Evolutionary conservation across 1,140 invertebrate genomes (phyloP).

Genomic region (Lordiphosa mommai): DNA sequence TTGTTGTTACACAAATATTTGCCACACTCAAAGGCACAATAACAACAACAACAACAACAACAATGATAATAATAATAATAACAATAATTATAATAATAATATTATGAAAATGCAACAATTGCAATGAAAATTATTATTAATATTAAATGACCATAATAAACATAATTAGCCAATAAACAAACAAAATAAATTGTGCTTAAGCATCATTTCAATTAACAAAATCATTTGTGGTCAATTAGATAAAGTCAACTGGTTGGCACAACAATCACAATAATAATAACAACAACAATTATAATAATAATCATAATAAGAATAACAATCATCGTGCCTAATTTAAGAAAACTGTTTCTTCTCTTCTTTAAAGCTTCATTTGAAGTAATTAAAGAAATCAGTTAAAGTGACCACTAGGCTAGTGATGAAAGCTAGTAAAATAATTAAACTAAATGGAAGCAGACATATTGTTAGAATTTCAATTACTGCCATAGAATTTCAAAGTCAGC

Average conservation of each 20-base stretch:
- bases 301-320: not conserved
- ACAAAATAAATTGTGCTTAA: conserved; percentile 18
- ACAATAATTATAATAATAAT: conserved; percentile 33
- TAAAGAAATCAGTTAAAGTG: too few species aligned
- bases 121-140: conserved; percentile 23
- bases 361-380: too few species aligned
- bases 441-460: too few species aligned
- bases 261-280: conserved; percentile 5
- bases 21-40: conserved; percentile 10
- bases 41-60: not conserved
- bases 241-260: conserved; percentile 38
- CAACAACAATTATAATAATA: not conserved
- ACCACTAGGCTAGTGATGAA: too few species aligned
- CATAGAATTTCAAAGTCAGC: too few species aligned
- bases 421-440: too few species aligned
- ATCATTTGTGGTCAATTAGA: conserved; percentile 65
- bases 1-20: conserved; percentile 31
- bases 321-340: too few species aligned
- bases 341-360: too few species aligned
- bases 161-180: conserved; percentile 6
- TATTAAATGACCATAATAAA: conserved; percentile 37
- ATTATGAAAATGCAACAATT: conserved; percentile 20
- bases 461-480: too few species aligned
- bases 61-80: conserved; percentile 34
- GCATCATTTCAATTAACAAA: conserved; percentile 58